Conservation (phyloP, 2,113 vertebrate genomes). For the Toxostoma redivivum region DNA sequence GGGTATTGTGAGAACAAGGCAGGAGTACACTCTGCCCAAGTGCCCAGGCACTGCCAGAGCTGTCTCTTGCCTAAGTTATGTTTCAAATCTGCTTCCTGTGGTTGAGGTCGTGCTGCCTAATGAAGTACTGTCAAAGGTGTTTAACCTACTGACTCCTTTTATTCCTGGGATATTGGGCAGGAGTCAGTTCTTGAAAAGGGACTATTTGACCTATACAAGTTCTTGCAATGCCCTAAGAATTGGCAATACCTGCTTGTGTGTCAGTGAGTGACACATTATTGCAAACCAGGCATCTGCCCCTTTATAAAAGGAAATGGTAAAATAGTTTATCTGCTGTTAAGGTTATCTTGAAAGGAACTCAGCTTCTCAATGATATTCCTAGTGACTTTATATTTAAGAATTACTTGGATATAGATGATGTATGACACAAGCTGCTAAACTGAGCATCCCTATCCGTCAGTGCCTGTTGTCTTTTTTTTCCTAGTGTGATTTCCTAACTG, state of each 20-base stretch:
- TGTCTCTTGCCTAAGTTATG: background rate
- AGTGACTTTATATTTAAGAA: background rate
- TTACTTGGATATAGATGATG: background rate
- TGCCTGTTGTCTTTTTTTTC: background rate
- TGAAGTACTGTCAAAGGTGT: background rate
- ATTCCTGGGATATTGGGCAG: background rate
- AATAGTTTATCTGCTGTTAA: background rate
- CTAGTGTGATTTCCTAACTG: background rate
- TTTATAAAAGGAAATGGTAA: background rate
- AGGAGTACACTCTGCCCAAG: background rate
- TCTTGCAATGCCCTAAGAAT: background rate
- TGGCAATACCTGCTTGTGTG: background rate
- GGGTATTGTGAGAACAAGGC: accelerated
- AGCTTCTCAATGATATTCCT: background rate
- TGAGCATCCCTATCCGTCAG: background rate
- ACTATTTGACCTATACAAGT: background rate
- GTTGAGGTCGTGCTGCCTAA: background rate
- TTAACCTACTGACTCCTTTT: background rate
- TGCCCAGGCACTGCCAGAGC: background rate
- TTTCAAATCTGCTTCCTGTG: background rate
- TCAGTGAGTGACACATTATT: background rate
- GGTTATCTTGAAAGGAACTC: background rate
- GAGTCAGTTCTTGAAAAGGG: background rate
- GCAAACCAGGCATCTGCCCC: background rate
- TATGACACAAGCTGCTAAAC: background rate